phyloP scores from a whole-genome alignment of 2,797 vertebrate genomes.

The Tarsius wallacei region DNA sequence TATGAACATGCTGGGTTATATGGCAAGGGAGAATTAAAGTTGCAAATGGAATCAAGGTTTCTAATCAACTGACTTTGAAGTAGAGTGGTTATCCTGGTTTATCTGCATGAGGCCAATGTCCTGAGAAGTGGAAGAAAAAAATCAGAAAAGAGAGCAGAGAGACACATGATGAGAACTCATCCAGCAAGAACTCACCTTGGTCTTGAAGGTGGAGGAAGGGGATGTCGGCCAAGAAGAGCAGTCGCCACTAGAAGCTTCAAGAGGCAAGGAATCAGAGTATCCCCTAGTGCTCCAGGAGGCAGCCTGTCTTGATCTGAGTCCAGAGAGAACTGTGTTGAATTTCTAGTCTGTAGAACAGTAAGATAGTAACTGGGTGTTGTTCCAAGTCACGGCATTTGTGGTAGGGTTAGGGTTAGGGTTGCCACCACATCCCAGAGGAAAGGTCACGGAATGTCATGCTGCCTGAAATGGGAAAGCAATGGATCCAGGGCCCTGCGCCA shows the following conservation, averaged over 20 bases:
- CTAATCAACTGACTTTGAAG: background rate
- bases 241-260: background rate
- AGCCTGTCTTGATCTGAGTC: background rate
- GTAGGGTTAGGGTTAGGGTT: background rate
- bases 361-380: background rate
- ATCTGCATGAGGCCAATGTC: background rate
- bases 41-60: background rate
- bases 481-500: background rate
- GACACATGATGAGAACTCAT: rapidly evolving
- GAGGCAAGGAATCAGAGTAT: rapidly evolving
- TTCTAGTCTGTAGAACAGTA: background rate
- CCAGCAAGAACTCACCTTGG: background rate
- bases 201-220: background rate
- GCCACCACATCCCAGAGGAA: background rate
- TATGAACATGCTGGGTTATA: background rate
- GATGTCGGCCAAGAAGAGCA: background rate
- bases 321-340: background rate
- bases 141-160: background rate
- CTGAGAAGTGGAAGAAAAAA: background rate
- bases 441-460: too few species aligned
- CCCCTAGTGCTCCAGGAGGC: rapidly evolving
- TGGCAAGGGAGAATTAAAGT: background rate
- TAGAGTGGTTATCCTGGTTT: background rate
- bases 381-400: background rate
- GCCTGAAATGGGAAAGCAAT: background rate